Evolutionary conservation across 2,113 vertebrate species (phyloP).

Genomic region (Aythya baeri): DNA sequence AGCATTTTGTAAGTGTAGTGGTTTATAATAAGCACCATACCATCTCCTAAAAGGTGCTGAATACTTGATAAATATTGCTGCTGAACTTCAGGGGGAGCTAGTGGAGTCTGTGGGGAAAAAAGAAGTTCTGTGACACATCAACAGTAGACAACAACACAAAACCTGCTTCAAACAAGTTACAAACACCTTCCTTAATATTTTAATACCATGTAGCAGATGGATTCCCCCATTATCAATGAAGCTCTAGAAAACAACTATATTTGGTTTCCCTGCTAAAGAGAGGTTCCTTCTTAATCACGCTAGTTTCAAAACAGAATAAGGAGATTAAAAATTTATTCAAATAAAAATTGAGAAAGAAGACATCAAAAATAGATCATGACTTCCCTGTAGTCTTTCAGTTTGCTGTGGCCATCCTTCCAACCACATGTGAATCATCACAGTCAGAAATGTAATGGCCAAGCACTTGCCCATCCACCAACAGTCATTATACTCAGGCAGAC

Average conservation of each 20-base stretch:
- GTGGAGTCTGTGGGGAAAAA: conserved; percentile 76
- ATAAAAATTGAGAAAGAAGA: not conserved
- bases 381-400: not conserved
- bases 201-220: not conserved
- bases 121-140: not conserved
- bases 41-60: conserved; percentile 95
- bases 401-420: not conserved
- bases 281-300: not conserved
- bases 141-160: not conserved
- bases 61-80: conserved; percentile 98
- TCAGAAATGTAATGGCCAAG: not conserved
- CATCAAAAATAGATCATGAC: not conserved
- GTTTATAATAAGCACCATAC: conserved; percentile 73
- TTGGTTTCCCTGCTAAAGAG: not conserved
- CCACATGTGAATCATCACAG: not conserved
- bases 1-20: not conserved
- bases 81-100: conserved; percentile 94
- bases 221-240: not conserved
- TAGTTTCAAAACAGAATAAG: not conserved
- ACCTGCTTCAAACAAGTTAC: not conserved
- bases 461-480: not conserved
- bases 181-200: not conserved
- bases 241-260: not conserved
- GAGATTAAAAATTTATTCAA: not conserved
- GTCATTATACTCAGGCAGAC: not conserved